phyloP scores from a whole-genome alignment of 2,888 invertebrate species.

The Monochamus alternatus region DNA sequence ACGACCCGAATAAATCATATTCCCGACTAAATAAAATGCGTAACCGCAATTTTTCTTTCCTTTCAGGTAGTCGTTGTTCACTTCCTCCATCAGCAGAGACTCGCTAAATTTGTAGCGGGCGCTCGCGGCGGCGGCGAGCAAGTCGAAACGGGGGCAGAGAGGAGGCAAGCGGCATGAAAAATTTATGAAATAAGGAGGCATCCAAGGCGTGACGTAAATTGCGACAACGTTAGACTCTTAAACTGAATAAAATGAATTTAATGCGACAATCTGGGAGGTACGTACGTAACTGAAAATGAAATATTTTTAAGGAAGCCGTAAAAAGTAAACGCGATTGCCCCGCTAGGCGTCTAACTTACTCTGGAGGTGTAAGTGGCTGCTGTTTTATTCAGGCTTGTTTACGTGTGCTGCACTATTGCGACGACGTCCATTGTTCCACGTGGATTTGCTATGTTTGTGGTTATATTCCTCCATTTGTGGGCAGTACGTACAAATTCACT shows the following conservation, averaged over 20 bases:
- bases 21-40: slow-evolving; percentile 7
- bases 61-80: slow-evolving; percentile 13
- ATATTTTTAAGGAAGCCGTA: slow-evolving; percentile 6
- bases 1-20: neutral
- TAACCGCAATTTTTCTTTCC: neutral
- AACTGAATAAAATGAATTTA: slow-evolving; percentile 40
- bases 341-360: slow-evolving; percentile 10
- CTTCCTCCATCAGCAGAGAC: slow-evolving; percentile 14
- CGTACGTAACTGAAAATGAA: slow-evolving; percentile 33
- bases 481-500: too few relatives aligned
- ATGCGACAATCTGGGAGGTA: slow-evolving; percentile 35
- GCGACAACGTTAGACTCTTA: slow-evolving; percentile 17
- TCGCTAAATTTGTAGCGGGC: neutral
- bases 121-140: neutral
- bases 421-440: too few relatives aligned
- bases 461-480: too few relatives aligned
- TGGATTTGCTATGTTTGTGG: too few relatives aligned
- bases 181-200: slow-evolving; percentile 44
- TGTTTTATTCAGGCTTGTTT: slow-evolving; percentile 14
- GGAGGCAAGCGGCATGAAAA: slow-evolving; percentile 40
- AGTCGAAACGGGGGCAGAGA: slow-evolving; percentile 1
- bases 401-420: neutral
- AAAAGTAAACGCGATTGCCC: slow-evolving; percentile 15
- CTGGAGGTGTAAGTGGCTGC: neutral
- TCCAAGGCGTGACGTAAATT: slow-evolving; percentile 41